These are phyloP conservation scores for Lophotis ruficrista DNA, from an alignment of 2,113 vertebrate species.

Conservation along the genomic window DNA sequence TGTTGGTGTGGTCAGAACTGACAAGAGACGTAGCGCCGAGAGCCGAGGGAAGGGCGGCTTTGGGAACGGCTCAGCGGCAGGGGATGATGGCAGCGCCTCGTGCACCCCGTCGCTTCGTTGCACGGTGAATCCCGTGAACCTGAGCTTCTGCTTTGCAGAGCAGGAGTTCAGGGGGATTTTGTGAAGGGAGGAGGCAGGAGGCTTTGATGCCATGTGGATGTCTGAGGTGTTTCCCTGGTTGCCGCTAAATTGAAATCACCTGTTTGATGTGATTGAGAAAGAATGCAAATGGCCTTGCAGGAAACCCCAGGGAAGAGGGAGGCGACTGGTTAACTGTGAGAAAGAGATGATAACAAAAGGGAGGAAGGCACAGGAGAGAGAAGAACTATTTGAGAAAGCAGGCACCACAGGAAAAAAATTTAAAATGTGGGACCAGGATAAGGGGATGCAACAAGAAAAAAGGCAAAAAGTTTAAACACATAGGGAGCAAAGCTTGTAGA, in stretches of 20 bases:
- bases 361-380: background rate
- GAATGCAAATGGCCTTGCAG: background rate
- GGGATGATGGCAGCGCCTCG: rapidly evolving
- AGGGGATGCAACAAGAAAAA: background rate
- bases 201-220: background rate
- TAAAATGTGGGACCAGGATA: background rate
- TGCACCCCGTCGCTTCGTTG: rapidly evolving
- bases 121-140: background rate
- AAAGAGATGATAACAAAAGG: background rate
- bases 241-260: conserved; percentile 24
- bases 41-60: background rate
- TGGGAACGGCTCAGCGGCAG: background rate
- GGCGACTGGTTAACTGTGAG: background rate
- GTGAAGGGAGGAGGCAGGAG: background rate
- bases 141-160: background rate
- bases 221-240: conserved; percentile 16
- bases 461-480: background rate
- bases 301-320: background rate
- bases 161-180: background rate
- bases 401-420: background rate
- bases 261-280: conserved; percentile 24
- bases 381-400: background rate
- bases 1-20: background rate
- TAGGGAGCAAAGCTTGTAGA: background rate
- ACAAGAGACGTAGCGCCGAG: rapidly evolving